These are phyloP conservation scores for Phrynocephalus vlangalii DNA, from an alignment of 2,797 vertebrate genomes.

Conservation along the genomic window DNA sequence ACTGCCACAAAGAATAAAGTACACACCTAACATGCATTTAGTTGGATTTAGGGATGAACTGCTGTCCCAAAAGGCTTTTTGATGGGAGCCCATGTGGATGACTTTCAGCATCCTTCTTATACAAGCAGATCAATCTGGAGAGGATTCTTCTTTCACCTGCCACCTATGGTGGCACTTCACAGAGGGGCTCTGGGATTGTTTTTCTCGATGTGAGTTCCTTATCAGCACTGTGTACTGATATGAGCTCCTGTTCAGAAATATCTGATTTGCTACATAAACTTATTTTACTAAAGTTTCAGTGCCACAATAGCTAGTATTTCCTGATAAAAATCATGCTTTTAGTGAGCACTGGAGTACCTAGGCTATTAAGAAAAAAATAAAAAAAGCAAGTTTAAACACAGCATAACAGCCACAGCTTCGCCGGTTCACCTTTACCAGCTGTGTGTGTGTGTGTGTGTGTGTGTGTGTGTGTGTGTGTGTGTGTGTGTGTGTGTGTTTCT, in stretches of 20 bases:
- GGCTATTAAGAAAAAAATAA: background rate
- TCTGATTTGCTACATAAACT: background rate
- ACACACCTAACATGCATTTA: conserved; percentile 37
- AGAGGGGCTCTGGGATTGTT: background rate
- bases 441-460: no score
- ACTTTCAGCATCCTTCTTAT: background rate
- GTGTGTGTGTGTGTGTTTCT: no score
- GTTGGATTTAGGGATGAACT: conserved; percentile 40
- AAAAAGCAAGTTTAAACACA: background rate
- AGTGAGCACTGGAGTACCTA: conserved; percentile 4
- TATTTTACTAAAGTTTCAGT: conserved; percentile 19
- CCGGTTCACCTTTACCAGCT: conserved; percentile 23
- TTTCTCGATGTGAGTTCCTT: background rate
- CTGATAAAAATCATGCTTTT: conserved; percentile 5
- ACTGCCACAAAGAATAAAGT: conserved; percentile 24
- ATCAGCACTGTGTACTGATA: background rate
- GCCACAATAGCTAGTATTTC: conserved; percentile 15
- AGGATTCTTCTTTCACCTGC: conserved; percentile 1
- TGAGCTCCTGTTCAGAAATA: conserved; percentile 21
- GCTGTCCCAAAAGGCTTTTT: conserved; percentile 39
- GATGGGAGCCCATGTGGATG: background rate
- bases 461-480: no score
- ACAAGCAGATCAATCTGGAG: conserved; percentile 8
- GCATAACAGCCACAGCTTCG: conserved; percentile 12
- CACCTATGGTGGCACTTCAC: background rate